phyloP scores from a whole-genome alignment of 2,797 vertebrate genomes.

The Poeciliopsis presidionis region DNA sequence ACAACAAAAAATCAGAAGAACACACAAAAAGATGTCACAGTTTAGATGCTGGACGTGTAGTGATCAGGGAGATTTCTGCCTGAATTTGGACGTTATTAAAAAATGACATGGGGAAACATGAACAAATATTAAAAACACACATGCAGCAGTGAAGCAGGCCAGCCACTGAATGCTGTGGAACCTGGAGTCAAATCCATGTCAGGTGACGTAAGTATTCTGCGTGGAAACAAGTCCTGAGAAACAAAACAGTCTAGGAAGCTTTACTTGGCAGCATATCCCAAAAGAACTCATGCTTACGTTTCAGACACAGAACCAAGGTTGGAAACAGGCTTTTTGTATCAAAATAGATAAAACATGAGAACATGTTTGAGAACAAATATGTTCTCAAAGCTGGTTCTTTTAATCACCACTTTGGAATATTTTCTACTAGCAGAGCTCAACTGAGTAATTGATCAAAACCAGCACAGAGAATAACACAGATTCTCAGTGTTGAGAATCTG shows the following conservation, averaged over 20 bases:
- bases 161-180: conserved; percentile 35
- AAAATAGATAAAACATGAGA: conserved; percentile 1
- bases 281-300: background rate
- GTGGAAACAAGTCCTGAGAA: conserved; percentile 55
- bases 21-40: background rate
- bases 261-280: conserved; percentile 4
- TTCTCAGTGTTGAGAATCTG: too few species aligned
- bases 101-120: conserved; percentile 4
- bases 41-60: background rate
- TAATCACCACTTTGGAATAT: conserved; percentile 17
- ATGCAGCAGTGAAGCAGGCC: conserved; percentile 43
- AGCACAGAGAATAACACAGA: conserved; percentile 9
- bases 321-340: background rate
- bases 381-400: background rate
- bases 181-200: conserved; percentile 67
- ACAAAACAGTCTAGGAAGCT: conserved; percentile 48
- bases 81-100: conserved; percentile 33
- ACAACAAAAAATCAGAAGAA: background rate
- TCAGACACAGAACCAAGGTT: background rate
- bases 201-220: conserved; percentile 64
- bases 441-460: conserved; percentile 44
- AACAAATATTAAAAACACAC: conserved; percentile 52
- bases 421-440: conserved; percentile 24
- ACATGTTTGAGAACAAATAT: background rate
- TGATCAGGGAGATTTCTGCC: conserved; percentile 4